These are phyloP conservation scores for Parasteatoda lunata DNA, from an alignment of 2,888 invertebrate genomes.

Conservation along the genomic window DNA sequence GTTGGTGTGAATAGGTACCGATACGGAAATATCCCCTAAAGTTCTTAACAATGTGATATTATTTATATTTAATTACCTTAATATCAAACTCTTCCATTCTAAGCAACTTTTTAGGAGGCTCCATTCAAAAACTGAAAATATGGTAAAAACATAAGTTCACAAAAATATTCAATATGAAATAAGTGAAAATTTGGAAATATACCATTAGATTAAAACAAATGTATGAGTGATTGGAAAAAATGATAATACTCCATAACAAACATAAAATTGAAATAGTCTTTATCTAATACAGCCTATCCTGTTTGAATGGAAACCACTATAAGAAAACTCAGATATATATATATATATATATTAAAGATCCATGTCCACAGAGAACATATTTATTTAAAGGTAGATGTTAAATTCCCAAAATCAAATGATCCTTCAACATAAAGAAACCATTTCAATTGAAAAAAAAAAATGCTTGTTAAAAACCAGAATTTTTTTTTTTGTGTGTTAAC, in stretches of 20 bases:
- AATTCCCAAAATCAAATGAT: too few relatives aligned
- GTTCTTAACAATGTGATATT: not conserved
- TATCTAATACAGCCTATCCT: too few relatives aligned
- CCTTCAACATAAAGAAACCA: too few relatives aligned
- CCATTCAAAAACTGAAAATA: conserved; percentile 3
- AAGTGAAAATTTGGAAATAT: not conserved
- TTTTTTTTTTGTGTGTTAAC: too few relatives aligned
- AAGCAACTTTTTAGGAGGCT: conserved; percentile 29
- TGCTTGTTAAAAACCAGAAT: too few relatives aligned
- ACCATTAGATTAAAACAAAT: not conserved
- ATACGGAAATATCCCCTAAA: not conserved
- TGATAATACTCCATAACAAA: not conserved
- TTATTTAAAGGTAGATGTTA: too few relatives aligned
- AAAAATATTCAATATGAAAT: not conserved
- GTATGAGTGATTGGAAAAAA: not conserved
- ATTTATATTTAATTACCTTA: conserved; percentile 15
- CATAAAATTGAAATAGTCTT: not conserved
- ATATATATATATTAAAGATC: too few relatives aligned
- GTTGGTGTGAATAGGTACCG: not conserved
- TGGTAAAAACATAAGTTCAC: not conserved
- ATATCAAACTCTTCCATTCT: conserved; percentile 46
- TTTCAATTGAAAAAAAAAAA: too few relatives aligned
- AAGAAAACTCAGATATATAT: too few relatives aligned
- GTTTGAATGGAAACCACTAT: too few relatives aligned
- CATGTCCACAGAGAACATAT: too few relatives aligned